These are phyloP conservation scores for Hesperophylax magnus DNA, from an alignment of 1,140 invertebrate genomes.

Conservation along the genomic window DNA sequence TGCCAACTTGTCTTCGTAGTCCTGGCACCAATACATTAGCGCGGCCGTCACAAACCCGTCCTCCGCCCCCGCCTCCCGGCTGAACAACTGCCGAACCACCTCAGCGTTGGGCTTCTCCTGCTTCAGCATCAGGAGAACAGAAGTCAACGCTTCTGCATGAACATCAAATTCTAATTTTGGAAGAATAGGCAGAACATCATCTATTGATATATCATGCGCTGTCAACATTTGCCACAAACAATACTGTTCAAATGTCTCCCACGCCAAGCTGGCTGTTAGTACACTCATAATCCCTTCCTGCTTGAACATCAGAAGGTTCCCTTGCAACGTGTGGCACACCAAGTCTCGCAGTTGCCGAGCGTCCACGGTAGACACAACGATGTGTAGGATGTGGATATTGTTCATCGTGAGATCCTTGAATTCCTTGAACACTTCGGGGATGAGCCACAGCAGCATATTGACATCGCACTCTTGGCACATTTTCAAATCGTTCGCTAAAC, in stretches of 20 bases:
- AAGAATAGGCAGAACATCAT: conserved; percentile 90
- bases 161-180: conserved; percentile 89
- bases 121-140: conserved; percentile 90
- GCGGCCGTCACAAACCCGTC: conserved; percentile 89
- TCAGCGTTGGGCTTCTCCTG: conserved; percentile 92
- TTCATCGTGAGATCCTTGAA: conserved; percentile 90
- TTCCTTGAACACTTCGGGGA: conserved; percentile 92
- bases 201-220: conserved; percentile 93
- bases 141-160: conserved; percentile 94
- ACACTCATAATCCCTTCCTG: conserved; percentile 80
- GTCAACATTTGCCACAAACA: conserved; percentile 96
- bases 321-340: conserved; percentile 91
- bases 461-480: conserved; percentile 92
- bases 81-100: conserved; percentile 86
- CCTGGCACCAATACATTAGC: conserved; percentile 93
- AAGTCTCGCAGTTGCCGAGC: conserved; percentile 90
- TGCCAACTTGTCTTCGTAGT: conserved; percentile 90
- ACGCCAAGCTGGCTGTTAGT: conserved; percentile 87
- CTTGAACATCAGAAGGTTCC: conserved; percentile 86
- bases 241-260: conserved; percentile 98
- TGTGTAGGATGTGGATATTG: conserved; percentile 86
- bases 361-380: conserved; percentile 92
- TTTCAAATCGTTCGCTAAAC: conserved; percentile 84
- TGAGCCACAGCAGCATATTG: conserved; percentile 88
- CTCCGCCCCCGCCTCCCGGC: conserved; percentile 81